phyloP scores from a whole-genome alignment of 1,140 invertebrate species.

The Panagrolaimus sp. region DNA sequence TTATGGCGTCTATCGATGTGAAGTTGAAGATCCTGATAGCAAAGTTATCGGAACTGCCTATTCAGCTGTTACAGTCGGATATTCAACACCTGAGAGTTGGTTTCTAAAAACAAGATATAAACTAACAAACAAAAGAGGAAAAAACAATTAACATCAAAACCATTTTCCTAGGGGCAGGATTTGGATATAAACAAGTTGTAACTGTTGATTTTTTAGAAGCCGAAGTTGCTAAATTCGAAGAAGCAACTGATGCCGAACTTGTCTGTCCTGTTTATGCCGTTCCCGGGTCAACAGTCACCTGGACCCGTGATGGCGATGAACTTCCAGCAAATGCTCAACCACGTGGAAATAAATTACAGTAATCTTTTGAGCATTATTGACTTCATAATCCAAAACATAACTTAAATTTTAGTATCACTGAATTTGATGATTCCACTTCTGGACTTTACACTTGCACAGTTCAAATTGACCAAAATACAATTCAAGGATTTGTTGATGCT shows the following conservation, averaged over 20 bases:
- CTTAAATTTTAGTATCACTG: constrained; percentile 44
- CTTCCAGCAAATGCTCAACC: constrained; percentile 48
- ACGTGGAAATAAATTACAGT: constrained; percentile 53
- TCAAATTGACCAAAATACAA: constrained; percentile 48
- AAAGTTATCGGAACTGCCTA: constrained; percentile 50
- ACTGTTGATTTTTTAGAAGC: constrained; percentile 38
- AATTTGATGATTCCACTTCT: constrained; percentile 50
- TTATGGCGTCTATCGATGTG: constrained; percentile 57
- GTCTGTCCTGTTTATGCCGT: constrained; percentile 57
- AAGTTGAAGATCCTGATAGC: constrained; percentile 57
- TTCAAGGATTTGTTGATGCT: constrained; percentile 56
- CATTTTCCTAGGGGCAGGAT: neutral
- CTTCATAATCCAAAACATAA: neutral
- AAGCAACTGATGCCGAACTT: constrained; percentile 52
- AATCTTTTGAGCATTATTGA: neutral
- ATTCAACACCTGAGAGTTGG: constrained; percentile 15
- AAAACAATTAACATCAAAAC: neutral
- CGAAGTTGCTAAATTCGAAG: constrained; percentile 49
- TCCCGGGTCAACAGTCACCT: constrained; percentile 51
- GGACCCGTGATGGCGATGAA: constrained; percentile 44
- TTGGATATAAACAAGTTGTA: neutral
- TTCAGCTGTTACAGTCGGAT: constrained; percentile 54
- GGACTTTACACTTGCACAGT: constrained; percentile 55
- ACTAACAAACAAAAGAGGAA: neutral
- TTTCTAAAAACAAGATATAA: neutral